These are phyloP conservation scores for Dendrocincla fuliginosa DNA, from an alignment of 2,797 vertebrate species.

Conservation along the genomic window DNA sequence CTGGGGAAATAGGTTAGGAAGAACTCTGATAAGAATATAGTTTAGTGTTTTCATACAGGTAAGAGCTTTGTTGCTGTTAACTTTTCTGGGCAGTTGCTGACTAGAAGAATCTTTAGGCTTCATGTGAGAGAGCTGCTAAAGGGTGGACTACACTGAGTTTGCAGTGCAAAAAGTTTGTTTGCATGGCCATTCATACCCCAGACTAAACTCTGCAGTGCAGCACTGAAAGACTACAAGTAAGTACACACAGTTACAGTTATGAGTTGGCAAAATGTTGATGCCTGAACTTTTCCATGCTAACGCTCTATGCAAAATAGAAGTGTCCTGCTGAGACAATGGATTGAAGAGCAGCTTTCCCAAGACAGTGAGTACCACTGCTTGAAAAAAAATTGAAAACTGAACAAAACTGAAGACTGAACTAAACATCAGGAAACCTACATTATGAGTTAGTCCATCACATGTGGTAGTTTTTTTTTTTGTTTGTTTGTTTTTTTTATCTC, in stretches of 20 bases:
- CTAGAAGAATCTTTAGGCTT: not conserved
- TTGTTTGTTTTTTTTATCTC: not conserved
- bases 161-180: not conserved
- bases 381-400: not conserved
- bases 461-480: not conserved
- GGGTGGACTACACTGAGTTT: not conserved
- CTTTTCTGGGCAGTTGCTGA: not conserved
- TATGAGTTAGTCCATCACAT: not conserved
- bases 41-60: not conserved
- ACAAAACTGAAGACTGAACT: not conserved
- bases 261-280: not conserved
- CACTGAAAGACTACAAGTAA: not conserved
- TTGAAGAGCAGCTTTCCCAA: not conserved
- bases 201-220: not conserved
- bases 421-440: not conserved
- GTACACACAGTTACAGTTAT: not conserved
- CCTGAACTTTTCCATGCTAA: not conserved
- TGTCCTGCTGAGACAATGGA: not conserved
- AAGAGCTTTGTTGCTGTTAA: not conserved
- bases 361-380: not conserved
- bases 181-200: rapidly evolving
- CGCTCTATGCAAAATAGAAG: not conserved
- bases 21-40: not conserved
- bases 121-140: not conserved
- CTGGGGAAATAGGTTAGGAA: not conserved